Evolutionary conservation across 2,888 invertebrate genomes (phyloP).

Genomic region (Lasioglossum pauxillum): DNA sequence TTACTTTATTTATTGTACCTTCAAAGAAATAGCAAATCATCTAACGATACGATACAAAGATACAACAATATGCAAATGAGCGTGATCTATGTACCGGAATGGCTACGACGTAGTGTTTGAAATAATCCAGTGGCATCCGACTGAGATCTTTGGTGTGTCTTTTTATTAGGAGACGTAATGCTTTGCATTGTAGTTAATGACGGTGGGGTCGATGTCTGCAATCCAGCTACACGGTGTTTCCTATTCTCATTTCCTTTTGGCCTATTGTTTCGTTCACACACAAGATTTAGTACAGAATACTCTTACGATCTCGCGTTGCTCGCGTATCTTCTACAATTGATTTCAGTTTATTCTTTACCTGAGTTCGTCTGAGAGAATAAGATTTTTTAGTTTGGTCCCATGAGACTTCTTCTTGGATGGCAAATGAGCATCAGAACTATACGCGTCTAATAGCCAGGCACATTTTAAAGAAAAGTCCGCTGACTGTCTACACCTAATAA

Average conservation of each 20-base stretch:
- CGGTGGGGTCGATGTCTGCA: conserved; percentile 82
- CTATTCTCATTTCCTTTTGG: conserved; percentile 81
- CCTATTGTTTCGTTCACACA: conserved; percentile 67
- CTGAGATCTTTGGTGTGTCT: conserved; percentile 93
- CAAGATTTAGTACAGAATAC: conserved; percentile 13
- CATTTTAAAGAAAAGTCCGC: conserved; percentile 98
- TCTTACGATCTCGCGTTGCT: neutral
- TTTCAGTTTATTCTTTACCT: conserved; percentile 71
- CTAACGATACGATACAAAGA: conserved; percentile 22
- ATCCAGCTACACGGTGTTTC: conserved; percentile 79
- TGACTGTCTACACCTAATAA: conserved; percentile 93
- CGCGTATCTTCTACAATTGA: neutral
- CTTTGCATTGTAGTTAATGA: conserved; percentile 81
- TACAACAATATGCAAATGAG: conserved; percentile 10
- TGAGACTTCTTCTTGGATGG: conserved; percentile 90
- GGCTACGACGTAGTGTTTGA: conserved; percentile 83
- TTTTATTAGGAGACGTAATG: conserved; percentile 86
- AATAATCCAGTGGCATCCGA: conserved; percentile 92
- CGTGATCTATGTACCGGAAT: conserved; percentile 78
- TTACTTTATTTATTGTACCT: conserved; percentile 86
- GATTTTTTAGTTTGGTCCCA: conserved; percentile 90
- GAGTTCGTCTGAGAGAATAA: conserved; percentile 90
- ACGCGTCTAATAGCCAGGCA: conserved; percentile 98
- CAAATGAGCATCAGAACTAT: conserved; percentile 90
- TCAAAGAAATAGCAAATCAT: conserved; percentile 29